These are phyloP conservation scores for Whitmania pigra DNA, from an alignment of 1,140 invertebrate genomes.

Conservation along the genomic window DNA sequence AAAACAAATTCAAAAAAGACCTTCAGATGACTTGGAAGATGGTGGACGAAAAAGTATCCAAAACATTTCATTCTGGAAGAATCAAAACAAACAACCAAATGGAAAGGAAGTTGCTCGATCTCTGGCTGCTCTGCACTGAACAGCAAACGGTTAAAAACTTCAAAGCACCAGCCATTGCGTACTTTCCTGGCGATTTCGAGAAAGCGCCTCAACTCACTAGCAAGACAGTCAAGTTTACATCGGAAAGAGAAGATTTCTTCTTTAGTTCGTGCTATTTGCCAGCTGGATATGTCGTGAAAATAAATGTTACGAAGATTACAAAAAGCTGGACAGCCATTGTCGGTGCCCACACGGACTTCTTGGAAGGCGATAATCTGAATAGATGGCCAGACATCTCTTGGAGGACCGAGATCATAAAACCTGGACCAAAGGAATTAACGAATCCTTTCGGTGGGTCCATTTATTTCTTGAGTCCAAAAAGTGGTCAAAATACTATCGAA, in stretches of 20 bases:
- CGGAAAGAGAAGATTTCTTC: conserved; percentile 3
- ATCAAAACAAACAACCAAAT: neutral
- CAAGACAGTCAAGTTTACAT: conserved; percentile 3
- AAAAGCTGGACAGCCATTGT: neutral
- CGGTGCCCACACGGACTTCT: neutral
- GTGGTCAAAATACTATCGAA: conserved; percentile 5
- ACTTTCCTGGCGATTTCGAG: conserved; percentile 19
- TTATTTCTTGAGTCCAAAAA: conserved; percentile 17
- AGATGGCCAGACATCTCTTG: conserved; percentile 17
- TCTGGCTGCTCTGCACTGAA: neutral
- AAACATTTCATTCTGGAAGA: neutral
- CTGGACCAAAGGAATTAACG: neutral
- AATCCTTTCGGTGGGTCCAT: conserved; percentile 21
- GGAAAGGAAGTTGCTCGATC: conserved; percentile 1
- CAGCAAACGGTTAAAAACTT: neutral
- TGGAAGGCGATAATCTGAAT: neutral
- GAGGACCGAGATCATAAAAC: neutral
- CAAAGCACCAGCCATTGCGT: conserved; percentile 9
- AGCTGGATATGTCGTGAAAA: neutral
- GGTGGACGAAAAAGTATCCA: neutral
- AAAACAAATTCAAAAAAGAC: neutral
- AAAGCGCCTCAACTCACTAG: neutral
- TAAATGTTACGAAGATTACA: neutral
- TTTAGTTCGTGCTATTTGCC: conserved; percentile 14
- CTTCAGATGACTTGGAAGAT: neutral